Base-by-base conservation (phyloP, 2,113 vertebrate species). In the Podarcis cretensis region DNA sequence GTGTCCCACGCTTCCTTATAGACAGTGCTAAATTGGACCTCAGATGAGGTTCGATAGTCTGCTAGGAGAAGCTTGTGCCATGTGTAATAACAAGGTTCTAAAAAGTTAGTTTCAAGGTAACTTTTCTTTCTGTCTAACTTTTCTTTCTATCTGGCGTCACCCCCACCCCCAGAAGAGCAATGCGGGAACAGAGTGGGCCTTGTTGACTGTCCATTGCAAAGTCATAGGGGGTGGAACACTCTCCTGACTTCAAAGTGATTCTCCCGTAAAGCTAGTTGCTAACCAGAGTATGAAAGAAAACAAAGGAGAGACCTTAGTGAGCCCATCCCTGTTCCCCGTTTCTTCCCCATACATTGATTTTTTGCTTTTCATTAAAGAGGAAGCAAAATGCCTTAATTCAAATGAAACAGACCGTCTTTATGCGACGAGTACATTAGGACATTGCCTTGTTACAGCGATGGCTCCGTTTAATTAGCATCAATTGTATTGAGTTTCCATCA, bases 321-420 rank as follows among this genome's bases (percentile, higher is more conserved):
- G 16, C 23, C 57, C 27, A 13, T n/a, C 74, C 5, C 43, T 57
- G 6, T 2, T 66, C 8, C 14, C 37, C 3, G 18, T 25, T 25
- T 86, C 89, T 12, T 92, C 90, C 82, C 71, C 43, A 12, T 75
- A 86, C 23, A 40, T 81, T 66, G 69, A 75, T 85, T 85, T 85
- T 85, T 73, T 18, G n/a, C 18, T 84, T 40, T 84, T 73, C 66
- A 80, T 84, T 84, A 10, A 3, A 27, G 27, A 85, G 75, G 7
- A 81, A 1, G 4, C 76, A 20, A 63, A 13, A 25, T 40, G 37
- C 83, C 68, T 91, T 93, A 69, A 82, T 83, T 76, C 80, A 85
- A 69, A 6, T 40, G 66, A 86, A 89, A 21, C 35, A 78, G 30
- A 85, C 32, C 57, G 21, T 10, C 78, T 87, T 54, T 27, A 81